Conservation (phyloP, 1,140 invertebrate species). For the Cheumatopsyche charites region DNA sequence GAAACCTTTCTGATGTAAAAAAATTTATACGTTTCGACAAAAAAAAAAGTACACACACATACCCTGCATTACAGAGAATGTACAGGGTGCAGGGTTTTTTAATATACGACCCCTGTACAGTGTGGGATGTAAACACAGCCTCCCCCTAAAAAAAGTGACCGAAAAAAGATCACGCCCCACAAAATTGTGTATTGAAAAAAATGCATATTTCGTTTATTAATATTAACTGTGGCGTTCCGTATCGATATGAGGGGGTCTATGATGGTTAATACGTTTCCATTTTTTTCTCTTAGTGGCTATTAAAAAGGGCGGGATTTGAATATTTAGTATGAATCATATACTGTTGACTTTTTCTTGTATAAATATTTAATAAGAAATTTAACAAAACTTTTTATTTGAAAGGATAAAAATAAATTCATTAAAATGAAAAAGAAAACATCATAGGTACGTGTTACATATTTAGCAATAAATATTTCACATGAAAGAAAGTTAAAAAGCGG, state of each 20-base stretch:
- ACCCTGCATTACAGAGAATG: not conserved
- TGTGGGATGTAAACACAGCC: not conserved
- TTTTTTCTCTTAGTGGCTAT: not conserved
- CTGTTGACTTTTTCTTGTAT: no score
- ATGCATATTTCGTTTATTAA: constrained; percentile 1
- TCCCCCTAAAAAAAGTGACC: constrained; percentile 1
- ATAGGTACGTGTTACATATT: no score
- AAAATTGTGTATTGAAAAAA: constrained; percentile 13
- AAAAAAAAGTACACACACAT: not conserved
- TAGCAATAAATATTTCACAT: no score
- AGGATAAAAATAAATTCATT: no score
- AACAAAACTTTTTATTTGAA: no score
- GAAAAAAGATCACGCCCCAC: constrained; percentile 11
- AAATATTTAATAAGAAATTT: no score
- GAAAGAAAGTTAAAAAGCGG: no score
- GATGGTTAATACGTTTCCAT: constrained; percentile 5
- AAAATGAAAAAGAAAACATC: no score
- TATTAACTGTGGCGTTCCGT: constrained; percentile 3
- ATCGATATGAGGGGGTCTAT: not conserved
- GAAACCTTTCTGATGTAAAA: not conserved
- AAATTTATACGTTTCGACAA: not conserved
- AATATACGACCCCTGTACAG: not conserved
- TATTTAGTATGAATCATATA: no score
- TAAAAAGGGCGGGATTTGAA: no score
- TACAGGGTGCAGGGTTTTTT: not conserved